These are phyloP conservation scores for Corythornis cristatus DNA, from an alignment of 2,113 vertebrate species.

Conservation along the genomic window DNA sequence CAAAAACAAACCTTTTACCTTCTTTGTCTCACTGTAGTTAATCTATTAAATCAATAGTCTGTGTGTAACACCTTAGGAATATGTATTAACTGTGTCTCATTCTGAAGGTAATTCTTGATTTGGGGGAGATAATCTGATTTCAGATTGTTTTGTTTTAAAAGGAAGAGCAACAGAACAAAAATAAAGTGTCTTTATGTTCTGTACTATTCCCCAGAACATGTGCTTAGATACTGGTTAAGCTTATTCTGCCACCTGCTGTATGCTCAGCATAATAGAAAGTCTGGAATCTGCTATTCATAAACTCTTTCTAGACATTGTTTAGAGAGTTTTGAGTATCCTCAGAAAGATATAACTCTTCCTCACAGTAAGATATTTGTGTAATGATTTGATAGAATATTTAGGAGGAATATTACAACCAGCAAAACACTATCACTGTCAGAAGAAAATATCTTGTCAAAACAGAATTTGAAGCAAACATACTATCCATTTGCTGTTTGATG, in stretches of 20 bases:
- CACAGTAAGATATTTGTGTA: background rate
- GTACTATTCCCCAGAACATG: background rate
- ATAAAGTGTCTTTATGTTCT: background rate
- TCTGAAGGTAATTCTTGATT: background rate
- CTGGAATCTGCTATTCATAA: background rate
- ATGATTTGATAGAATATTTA: background rate
- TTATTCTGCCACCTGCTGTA: background rate
- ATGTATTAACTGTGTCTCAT: background rate
- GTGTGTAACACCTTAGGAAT: background rate
- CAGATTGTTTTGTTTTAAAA: background rate
- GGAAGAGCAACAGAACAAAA: background rate
- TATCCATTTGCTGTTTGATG: background rate
- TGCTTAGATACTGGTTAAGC: background rate
- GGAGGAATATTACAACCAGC: background rate
- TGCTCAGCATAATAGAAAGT: background rate
- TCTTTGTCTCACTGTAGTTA: background rate
- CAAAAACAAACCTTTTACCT: background rate
- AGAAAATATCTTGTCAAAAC: background rate
- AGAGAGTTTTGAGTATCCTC: background rate
- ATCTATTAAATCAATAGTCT: background rate
- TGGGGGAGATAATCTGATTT: background rate
- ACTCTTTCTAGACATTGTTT: background rate
- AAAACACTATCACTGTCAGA: background rate
- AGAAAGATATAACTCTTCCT: background rate
- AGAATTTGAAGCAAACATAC: background rate